Evolutionary conservation across 2,113 vertebrate genomes (phyloP), one percentile per base, ranked within the genome.

Genomic region (Mus spicilegus): DNA sequence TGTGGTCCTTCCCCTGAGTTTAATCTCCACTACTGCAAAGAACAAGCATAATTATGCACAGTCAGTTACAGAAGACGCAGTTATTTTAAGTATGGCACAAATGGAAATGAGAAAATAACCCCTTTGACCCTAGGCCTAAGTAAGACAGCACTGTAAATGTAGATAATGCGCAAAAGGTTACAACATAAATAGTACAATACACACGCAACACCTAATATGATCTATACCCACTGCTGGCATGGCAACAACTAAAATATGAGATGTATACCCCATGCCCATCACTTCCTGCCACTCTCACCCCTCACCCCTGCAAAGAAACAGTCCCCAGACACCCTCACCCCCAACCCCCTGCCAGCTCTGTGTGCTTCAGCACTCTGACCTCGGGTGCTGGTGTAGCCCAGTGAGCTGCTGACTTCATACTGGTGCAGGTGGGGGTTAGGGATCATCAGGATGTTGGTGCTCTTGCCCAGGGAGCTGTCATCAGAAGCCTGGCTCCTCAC

Each of bases 341-440:
- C 42, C 42, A n/a, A 42, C 42, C 42, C 42, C 42, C 2, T 3
- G 42, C 33, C 76, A 12, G 33, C 10, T 70, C 12, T 12, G 22
- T 14, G n/a, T 30, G 78, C 42, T 87, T 85, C 28, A 28, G 77
- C 78, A 39, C 49, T 73, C 97, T 98, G 97, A 99, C 99, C 99
- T 99, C 99, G 98, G 78, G 99, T 99, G 98, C 99, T 99, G 97
- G 99, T 99, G 97, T 99, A 99, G 82, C 99, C 99, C 97, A 99
- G 97, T 19, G 99, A 99, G 97, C 99, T 99, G 99, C 99, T 99
- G 99, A 99, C 99, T 99, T 99, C 99, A 61, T 99, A 99, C 96
- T 99, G 99, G 95, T 99, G 98, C 11, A 99, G 97, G 77, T 99
- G 99, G 17, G 99, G 97, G 5, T 99, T 99, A 0, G 99, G 99